Conservation (phyloP, 2,888 invertebrate genomes). For the Enoplolaimus lenunculus region DNA sequence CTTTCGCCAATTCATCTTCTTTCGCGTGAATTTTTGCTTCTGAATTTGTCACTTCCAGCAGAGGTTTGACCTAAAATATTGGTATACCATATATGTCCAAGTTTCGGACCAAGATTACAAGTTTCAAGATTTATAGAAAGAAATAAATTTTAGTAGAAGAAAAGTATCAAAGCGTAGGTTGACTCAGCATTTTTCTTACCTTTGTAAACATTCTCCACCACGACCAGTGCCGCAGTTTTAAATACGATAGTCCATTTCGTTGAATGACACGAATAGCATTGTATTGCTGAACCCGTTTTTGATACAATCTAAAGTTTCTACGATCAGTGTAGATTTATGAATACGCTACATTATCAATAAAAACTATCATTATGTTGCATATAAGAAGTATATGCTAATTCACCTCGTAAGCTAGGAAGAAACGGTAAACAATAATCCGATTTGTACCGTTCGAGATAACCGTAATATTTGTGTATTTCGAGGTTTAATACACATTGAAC, state of each 20-base stretch:
- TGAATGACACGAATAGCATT: slow-evolving; percentile 98
- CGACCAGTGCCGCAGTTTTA: slow-evolving; percentile 96
- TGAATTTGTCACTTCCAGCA: slow-evolving; percentile 68
- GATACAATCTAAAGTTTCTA: slow-evolving; percentile 64
- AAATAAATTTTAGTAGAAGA: too few species aligned
- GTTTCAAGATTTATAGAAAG: not conserved
- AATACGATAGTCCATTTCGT: slow-evolving; percentile 92
- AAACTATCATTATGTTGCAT: too few species aligned
- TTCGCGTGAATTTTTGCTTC: slow-evolving; percentile 92
- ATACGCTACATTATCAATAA: too few species aligned
- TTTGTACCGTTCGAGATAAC: too few species aligned
- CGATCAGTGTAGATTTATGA: too few species aligned
- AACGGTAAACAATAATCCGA: too few species aligned
- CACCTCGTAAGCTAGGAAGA: too few species aligned
- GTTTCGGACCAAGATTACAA: not conserved
- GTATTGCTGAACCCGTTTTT: slow-evolving; percentile 60
- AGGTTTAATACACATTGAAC: too few species aligned
- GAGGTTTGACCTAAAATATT: slow-evolving; percentile 21
- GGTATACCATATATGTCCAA: slow-evolving; percentile 16
- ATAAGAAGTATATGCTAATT: too few species aligned
- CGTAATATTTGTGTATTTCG: too few species aligned
- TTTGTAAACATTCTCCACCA: slow-evolving; percentile 99
- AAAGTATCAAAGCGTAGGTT: too few species aligned
- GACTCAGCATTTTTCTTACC: too few species aligned
- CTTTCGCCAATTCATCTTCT: slow-evolving; percentile 76